phyloP scores from a whole-genome alignment of 2,888 invertebrate genomes.

The Synergus laeviventris region DNA sequence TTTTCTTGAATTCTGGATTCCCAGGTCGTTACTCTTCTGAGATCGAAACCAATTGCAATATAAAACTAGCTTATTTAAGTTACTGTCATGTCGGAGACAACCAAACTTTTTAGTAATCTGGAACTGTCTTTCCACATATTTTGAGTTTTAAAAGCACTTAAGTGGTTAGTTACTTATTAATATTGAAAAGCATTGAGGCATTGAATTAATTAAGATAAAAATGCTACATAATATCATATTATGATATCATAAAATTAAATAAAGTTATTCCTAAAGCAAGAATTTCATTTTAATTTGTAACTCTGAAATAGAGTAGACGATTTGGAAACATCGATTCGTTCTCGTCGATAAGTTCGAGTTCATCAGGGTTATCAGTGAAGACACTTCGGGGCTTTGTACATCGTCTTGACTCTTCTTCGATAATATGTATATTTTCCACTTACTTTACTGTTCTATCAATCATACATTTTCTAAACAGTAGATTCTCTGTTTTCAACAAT shows the following conservation, averaged over 20 bases:
- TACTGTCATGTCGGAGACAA: not conserved
- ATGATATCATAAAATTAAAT: not conserved
- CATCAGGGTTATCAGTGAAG: constrained; percentile 39
- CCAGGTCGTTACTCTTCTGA: not conserved
- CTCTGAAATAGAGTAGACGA: not conserved
- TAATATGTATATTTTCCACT: not conserved
- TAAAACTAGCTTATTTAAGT: not conserved
- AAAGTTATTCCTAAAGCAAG: not conserved
- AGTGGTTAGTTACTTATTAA: too few species aligned
- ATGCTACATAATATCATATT: too few species aligned
- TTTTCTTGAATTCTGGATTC: not conserved
- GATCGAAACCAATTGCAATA: not conserved
- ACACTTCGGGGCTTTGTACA: not conserved
- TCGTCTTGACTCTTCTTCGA: constrained; percentile 24
- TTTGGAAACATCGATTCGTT: constrained; percentile 5
- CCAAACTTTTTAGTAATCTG: not conserved
- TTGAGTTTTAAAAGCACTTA: not conserved
- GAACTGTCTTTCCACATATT: not conserved
- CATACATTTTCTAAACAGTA: not conserved
- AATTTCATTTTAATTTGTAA: constrained; percentile 4
- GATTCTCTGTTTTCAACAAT: not conserved
- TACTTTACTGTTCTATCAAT: not conserved
- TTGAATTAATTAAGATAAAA: not conserved
- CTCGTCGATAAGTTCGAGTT: constrained; percentile 22
- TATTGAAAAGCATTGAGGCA: not conserved